Evolutionary conservation across 2,113 vertebrate genomes (phyloP), one percentile per base, ranked within the genome.

Genomic region (Bos indicus): DNA sequence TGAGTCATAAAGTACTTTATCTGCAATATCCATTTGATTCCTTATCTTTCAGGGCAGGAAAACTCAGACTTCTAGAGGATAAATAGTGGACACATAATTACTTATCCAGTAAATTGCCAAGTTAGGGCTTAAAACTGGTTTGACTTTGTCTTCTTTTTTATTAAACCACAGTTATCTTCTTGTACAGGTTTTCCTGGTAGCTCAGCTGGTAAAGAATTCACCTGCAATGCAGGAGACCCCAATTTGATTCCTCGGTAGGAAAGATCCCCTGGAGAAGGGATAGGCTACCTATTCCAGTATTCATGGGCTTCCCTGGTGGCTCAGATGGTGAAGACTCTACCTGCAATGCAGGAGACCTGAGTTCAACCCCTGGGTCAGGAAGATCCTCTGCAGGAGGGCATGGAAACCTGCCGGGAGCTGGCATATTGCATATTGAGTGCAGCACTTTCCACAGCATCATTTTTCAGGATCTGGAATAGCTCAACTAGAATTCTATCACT

Each of bases 201-300:
- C 9, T 36, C 64, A 36, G 2, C 67, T 23, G 19, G 10, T 71
- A 71, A 40, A 71, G n/a, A 71, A 71, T 36, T 19, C 19, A 36
- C n/a, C 64, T 71, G 64, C n/a, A 71, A 40, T 71, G n/a, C n/a
- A 40, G 67, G 19, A 71, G n/a, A 71, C n/a, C n/a, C 19, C n/a
- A 71, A 1, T 71, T 71, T 0, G 0, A 71, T 71, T 71, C 67
- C n/a, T 71, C 9, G 0, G 67, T 71, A 40, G 19, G n/a, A 23
- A 71, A 71, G 67, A 71, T 23, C 9, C 67, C n/a, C 67, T 71
- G 67, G 67, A 71, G 19, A 71, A 71, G n/a, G 67, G 67, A 36
- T 71, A 36, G n/a, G n/a, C 64, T 23, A 23, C 67, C n/a, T 71
- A 23, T 40, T 40, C 67, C n/a, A 71, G n/a, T 36, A 36, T 71